Evolutionary conservation across 1,140 invertebrate species (phyloP).

Genomic region (Drosophila santomea): DNA sequence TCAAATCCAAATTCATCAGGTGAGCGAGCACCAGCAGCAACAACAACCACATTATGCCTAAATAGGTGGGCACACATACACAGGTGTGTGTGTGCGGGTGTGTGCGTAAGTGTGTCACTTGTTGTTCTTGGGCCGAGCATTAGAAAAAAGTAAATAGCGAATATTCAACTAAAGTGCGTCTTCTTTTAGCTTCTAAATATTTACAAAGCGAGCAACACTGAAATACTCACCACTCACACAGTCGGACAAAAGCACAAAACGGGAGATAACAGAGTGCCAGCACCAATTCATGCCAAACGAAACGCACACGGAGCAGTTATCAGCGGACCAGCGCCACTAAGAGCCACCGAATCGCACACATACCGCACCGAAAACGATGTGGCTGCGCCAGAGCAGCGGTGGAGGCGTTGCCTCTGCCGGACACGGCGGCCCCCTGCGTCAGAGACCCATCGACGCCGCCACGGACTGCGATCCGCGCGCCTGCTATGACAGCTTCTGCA

Average conservation of each 20-base stretch:
- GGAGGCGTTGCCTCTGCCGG: conserved; percentile 71
- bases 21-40: conserved; percentile 53
- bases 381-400: conserved; percentile 87
- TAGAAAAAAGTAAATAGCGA: not conserved
- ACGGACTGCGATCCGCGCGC: conserved; percentile 90
- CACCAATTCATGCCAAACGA: conserved; percentile 46
- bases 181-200: conserved; percentile 63
- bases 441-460: conserved; percentile 85
- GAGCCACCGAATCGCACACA: conserved; percentile 25
- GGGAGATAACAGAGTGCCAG: conserved; percentile 42
- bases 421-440: conserved; percentile 41
- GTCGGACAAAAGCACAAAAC: conserved; percentile 53
- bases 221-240: conserved; percentile 59
- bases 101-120: conserved; percentile 39
- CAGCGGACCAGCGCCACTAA: conserved; percentile 16
- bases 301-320: conserved; percentile 36
- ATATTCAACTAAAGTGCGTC: not conserved
- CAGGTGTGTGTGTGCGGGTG: not conserved
- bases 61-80: conserved; percentile 11
- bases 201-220: conserved; percentile 21
- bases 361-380: conserved; percentile 85
- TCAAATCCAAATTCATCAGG: conserved; percentile 57
- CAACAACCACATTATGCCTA: conserved; percentile 40
- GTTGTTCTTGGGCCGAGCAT: conserved; percentile 21
- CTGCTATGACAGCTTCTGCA: conserved; percentile 96